These are phyloP conservation scores for Ardeotis arabs DNA, from an alignment of 2,113 vertebrate genomes.

Conservation along the genomic window DNA sequence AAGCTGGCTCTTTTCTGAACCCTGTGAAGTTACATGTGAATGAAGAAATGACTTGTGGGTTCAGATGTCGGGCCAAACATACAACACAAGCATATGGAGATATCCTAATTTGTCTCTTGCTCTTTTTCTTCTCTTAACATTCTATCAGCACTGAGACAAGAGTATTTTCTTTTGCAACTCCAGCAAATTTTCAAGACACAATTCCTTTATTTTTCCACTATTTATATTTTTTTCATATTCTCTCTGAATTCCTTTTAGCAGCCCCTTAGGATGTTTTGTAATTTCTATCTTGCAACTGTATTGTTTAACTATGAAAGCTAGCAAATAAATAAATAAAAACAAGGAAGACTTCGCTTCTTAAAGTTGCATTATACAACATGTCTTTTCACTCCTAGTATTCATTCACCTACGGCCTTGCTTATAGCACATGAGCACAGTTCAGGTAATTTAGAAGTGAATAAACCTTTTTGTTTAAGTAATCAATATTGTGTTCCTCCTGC, in stretches of 20 bases:
- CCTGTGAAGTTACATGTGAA: neutral
- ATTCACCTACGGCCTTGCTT: neutral
- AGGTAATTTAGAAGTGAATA: neutral
- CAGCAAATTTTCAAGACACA: neutral
- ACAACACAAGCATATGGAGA: fast-evolving
- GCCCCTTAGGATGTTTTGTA: neutral
- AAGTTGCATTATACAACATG: neutral
- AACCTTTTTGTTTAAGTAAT: neutral
- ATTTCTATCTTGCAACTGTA: neutral
- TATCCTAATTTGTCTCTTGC: neutral
- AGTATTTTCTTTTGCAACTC: neutral
- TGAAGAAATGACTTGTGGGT: neutral
- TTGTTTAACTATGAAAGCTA: neutral
- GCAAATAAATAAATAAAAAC: neutral
- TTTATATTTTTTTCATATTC: neutral
- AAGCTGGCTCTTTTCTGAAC: neutral
- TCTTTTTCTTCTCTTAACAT: neutral
- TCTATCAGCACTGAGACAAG: neutral
- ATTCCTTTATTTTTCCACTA: neutral
- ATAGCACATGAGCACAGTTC: neutral
- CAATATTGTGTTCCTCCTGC: neutral
- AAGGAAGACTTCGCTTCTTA: neutral
- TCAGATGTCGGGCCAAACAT: neutral
- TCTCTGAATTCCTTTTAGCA: neutral
- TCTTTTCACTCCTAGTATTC: neutral